Base-by-base conservation (phyloP, 2,888 invertebrate genomes). In the Calameuta filiformis region DNA sequence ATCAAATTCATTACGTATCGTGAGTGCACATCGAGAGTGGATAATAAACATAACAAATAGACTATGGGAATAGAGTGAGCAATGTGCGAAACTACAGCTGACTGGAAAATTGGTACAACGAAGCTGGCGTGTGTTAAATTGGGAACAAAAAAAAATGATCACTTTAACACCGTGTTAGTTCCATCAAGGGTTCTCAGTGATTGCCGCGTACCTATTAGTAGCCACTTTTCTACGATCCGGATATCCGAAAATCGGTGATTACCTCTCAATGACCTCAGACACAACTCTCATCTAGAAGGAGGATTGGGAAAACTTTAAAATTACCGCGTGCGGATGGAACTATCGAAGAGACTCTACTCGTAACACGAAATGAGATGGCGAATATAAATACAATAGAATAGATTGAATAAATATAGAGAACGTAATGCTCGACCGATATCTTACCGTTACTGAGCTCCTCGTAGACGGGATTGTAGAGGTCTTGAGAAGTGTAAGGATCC, bases 381-480 rank as follows among this genome's bases (percentile, higher is more conserved):
- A 56, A 23, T 56, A 56, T 23, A 56, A 23, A 23, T 23, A 1
- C 56, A 23, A 56, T 56, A 9, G 56, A 56, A 56, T 2, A 56
- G 23, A 56, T 56, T 4, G 23, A 56, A 56, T 56, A 56, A 56
- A 56, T 56, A 56, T 56, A 56, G 0, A 23, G 71, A 11, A 15
- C 71, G 71, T 23, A 56, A 56, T 56, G 23, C 56, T 56, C 23
- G 40, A 40, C 15, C 9, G 23, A 34, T n/a, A 93, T 93, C 84
- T 95, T 94, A 76, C 93, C 94, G 87, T 95, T 95, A 82, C 94
- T 94, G 73, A 97, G 93, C 89, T 97, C 97, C 92, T 97, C 97
- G 92, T 97, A 97, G 35, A 97, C 95, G 76, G 96, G 96, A 86
- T 97, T 96, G 87, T 95, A 94, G 89, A 95, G 92, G 87, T 94